These are phyloP conservation scores for Hypanus sabinus DNA, from an alignment of 2,113 vertebrate species.

Conservation along the genomic window DNA sequence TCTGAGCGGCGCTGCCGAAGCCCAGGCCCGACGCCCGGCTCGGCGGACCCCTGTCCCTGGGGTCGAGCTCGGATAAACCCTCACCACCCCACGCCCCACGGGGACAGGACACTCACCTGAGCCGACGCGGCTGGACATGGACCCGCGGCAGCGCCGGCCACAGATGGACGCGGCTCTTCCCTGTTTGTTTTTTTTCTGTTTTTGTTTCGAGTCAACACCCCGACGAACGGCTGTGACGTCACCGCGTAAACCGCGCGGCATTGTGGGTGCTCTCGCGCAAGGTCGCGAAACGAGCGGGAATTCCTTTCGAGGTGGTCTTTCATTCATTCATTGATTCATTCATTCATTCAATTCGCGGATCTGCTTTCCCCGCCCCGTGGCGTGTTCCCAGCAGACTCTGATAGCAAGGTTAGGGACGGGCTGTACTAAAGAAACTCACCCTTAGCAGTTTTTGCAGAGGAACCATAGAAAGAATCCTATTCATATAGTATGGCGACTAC, in stretches of 20 bases:
- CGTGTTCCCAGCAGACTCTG: too few species aligned
- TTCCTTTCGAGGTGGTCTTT: neutral
- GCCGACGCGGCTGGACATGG: too few species aligned
- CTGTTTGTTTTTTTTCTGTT: neutral
- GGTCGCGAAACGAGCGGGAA: neutral
- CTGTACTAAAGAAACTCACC: too few species aligned
- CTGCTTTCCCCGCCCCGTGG: too few species aligned
- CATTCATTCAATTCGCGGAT: too few species aligned
- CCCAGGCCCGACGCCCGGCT: neutral
- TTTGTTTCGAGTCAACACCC: conserved; percentile 31
- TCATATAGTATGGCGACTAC: too few species aligned
- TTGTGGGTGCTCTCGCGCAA: neutral
- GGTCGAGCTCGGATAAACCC: neutral
- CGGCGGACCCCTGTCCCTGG: neutral
- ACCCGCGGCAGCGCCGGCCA: neutral
- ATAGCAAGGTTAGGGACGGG: too few species aligned
- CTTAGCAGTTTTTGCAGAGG: too few species aligned
- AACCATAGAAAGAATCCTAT: too few species aligned
- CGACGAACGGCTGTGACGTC: neutral
- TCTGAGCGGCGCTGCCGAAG: neutral
- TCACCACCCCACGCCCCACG: neutral
- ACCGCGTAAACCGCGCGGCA: neutral
- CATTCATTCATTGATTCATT: neutral
- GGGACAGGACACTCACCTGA: neutral
- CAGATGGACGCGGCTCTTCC: neutral